Percentiles rank a stretch among this genome's conserved stretches.
These are phyloP conservation scores for Cepphus grylle DNA, from an alignment of 2,113 vertebrate genomes.

Conservation along the genomic window DNA sequence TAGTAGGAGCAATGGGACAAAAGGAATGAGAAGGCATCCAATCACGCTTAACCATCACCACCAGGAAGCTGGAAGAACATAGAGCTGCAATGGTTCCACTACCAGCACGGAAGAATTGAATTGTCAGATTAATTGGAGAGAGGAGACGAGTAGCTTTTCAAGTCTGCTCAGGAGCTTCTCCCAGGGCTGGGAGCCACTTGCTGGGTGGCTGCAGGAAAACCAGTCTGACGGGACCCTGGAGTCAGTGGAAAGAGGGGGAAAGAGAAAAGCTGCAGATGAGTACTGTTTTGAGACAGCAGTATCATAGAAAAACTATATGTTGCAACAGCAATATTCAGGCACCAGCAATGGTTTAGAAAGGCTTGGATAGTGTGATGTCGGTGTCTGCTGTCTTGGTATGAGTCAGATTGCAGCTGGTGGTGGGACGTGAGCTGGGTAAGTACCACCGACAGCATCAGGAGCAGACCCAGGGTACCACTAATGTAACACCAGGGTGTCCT, in stretches of 20 bases:
- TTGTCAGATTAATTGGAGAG: background rate
- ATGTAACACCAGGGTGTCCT: rapidly evolving
- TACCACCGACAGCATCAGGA: too few species aligned
- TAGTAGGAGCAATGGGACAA: background rate
- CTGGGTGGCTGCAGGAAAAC: background rate
- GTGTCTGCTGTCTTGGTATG: background rate
- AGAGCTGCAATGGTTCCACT: background rate
- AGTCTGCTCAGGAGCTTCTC: background rate
- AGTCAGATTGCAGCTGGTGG: background rate
- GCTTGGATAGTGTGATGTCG: rapidly evolving
- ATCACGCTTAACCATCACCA: rapidly evolving
- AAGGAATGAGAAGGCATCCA: background rate
- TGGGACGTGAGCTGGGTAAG: background rate
- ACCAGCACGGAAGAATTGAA: background rate
- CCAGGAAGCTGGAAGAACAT: background rate
- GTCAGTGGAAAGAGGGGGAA: background rate
- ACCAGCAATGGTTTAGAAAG: background rate
- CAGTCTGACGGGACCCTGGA: background rate
- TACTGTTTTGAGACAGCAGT: background rate
- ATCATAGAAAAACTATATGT: rapidly evolving
- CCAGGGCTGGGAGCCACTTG: background rate
- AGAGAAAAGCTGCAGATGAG: background rate
- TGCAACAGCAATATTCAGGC: background rate
- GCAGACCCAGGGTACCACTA: background rate
- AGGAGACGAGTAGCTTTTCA: background rate